Percentiles rank a stretch among this genome's conserved stretches.
Evolutionary conservation across 1,140 invertebrate genomes (phyloP).

Genomic region (Pseudachorutes palmiensis): DNA sequence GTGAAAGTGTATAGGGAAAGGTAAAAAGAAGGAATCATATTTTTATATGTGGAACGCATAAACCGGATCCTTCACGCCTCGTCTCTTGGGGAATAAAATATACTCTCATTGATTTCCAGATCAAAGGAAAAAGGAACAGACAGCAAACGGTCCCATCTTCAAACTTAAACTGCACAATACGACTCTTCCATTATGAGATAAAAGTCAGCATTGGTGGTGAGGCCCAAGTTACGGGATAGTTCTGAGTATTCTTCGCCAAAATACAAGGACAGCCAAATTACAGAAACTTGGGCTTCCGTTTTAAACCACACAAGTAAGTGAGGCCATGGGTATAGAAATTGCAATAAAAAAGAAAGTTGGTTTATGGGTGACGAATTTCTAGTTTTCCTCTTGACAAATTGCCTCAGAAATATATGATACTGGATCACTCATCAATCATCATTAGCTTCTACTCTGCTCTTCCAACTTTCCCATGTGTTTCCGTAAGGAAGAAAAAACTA

Average conservation of each 20-base stretch:
- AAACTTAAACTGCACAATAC: too few species aligned
- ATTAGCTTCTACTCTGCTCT: not conserved
- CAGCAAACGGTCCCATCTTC: not conserved
- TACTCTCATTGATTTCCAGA: constrained; percentile 8
- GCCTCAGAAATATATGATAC: not conserved
- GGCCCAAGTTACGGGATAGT: too few species aligned
- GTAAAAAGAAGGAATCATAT: not conserved
- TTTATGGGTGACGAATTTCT: too few species aligned
- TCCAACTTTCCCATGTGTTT: not conserved
- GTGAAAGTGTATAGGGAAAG: not conserved
- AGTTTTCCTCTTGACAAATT: not conserved
- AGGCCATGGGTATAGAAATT: not conserved
- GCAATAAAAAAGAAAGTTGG: not conserved
- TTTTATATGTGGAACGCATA: constrained; percentile 3
- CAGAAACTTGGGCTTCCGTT: too few species aligned
- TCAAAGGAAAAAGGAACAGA: not conserved
- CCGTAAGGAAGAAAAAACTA: not conserved
- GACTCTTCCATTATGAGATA: too few species aligned
- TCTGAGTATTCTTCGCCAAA: too few species aligned
- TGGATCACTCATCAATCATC: not conserved
- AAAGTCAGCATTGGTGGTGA: too few species aligned
- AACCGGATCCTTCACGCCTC: constrained; percentile 7
- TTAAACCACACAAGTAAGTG: not conserved
- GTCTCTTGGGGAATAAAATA: constrained; percentile 7
- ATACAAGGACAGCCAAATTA: too few species aligned